Conservation (phyloP, 2,113 vertebrate genomes). For the Gadus chalcogrammus region DNA sequence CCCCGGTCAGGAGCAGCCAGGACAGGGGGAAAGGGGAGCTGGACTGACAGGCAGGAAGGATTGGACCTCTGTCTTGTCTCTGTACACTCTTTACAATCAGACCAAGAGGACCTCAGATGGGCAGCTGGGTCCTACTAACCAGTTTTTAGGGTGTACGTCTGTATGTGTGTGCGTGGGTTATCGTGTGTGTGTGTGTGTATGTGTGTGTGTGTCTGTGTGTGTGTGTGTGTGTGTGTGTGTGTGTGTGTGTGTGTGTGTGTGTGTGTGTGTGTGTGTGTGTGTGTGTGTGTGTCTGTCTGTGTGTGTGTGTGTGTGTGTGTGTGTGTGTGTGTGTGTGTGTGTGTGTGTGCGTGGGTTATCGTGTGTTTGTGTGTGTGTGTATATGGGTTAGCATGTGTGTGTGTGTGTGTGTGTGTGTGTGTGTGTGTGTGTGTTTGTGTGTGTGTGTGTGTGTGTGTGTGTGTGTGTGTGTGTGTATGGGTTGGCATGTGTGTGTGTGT, state of each 20-base stretch:
- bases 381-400: no score
- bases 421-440: not conserved
- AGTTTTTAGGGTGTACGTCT: no score
- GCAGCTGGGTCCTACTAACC: no score
- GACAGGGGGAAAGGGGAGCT: not conserved
- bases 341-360: constrained; percentile 9
- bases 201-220: constrained; percentile 24
- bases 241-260: no score
- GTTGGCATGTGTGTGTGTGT: constrained; percentile 1
- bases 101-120: no score
- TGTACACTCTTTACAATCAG: no score
- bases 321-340: constrained; percentile 8
- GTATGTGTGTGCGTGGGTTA: no score
- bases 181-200: constrained; percentile 33
- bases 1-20: not conserved
- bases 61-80: no score
- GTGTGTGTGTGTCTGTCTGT: no score
- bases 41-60: not conserved
- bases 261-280: constrained; percentile 27
- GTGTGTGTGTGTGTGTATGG: not conserved
- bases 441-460: not conserved
- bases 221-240: not conserved
- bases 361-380: no score
- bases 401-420: no score
- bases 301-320: constrained; percentile 20